Base-by-base conservation (phyloP, 2,113 vertebrate species). In the Varanus komodoensis region DNA sequence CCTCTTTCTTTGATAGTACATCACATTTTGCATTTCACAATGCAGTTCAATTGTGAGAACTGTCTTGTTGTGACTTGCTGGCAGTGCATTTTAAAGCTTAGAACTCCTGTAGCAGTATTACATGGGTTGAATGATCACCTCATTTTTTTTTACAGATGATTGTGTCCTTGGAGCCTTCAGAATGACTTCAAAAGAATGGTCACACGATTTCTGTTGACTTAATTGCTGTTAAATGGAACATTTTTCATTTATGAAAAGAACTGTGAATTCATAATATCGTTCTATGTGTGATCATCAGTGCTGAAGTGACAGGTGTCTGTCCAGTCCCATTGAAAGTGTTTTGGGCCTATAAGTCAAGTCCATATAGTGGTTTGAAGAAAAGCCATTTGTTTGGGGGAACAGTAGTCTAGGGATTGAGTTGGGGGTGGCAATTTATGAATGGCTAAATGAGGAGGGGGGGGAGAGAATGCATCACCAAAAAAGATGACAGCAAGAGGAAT, bases 1-100 rank as follows among this genome's bases (percentile, higher is more conserved):
- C 73, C 61, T 57, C 91, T 90, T 90, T 14, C 44, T 89, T 78
- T 44, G 75, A 87, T 32, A 21, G 4, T 79, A 78, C 50, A 75
- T 74, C 19, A 44, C 25, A 67, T 78, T 87, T n/a, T 68, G 73
- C 34, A 34, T 74, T 74, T n/a, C 61, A 64, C 32, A n/a, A 74
- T 9, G 21, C 8, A 34, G 54, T 38, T 74, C 23, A 21, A 21
- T 61, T 61, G 7, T 82, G 8, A 64, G n/a, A 38, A 8, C 38
- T 44, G 34, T 29, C 48, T 84, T 44, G n/a, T 68, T 29, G 34
- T 15, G 61, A 9, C 82, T 44, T 44, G 38, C 38, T 44, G 38
- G 38, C 38, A 44, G 38, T 68, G 15, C 34, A 7, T 67, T 83
- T 64, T 38, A 68, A 21, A 84, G 14, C 79, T 52, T 32, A 61